Evolutionary conservation across 2,888 invertebrate genomes (phyloP).

Genomic region (Leptarthrus brevirostris): DNA sequence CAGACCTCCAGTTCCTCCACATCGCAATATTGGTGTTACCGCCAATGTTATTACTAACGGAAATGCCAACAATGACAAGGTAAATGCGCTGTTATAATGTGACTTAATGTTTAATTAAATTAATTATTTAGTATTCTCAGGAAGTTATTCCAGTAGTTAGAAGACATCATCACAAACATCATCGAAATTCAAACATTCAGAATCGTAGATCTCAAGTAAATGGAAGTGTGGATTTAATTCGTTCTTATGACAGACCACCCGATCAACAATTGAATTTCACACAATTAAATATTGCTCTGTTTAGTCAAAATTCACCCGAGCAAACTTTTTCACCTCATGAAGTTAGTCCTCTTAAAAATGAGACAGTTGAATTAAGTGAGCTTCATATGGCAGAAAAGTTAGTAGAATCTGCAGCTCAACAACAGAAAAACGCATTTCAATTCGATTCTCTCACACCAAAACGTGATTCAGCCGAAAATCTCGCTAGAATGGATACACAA

Average conservation of each 20-base stretch:
- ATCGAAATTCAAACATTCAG: constrained; percentile 59
- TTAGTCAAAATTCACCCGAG: constrained; percentile 57
- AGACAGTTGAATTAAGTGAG: constrained; percentile 56
- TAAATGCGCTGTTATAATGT: no score
- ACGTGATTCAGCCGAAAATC: constrained; percentile 55
- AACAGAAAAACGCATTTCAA: constrained; percentile 66
- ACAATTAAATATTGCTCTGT: constrained; percentile 57
- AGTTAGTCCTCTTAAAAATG: constrained; percentile 55
- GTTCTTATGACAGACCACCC: constrained; percentile 56
- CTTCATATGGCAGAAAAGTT: constrained; percentile 66
- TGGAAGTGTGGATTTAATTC: constrained; percentile 56
- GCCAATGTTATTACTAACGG: constrained; percentile 67
- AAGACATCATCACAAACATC: constrained; percentile 62
- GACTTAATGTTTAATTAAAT: no score
- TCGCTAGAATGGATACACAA: constrained; percentile 51
- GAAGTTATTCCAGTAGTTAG: constrained; percentile 54
- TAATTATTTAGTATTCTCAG: constrained; percentile 2
- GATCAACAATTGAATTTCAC: constrained; percentile 58
- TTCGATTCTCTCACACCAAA: constrained; percentile 67
- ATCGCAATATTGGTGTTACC: constrained; percentile 77
- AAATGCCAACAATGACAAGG: constrained; percentile 55
- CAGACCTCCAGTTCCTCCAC: constrained; percentile 89
- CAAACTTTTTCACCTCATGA: constrained; percentile 57
- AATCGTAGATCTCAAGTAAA: constrained; percentile 56
- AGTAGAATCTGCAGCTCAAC: constrained; percentile 64